Percentiles rank a stretch among this genome's conserved stretches.
phyloP scores from a whole-genome alignment of 2,797 vertebrate species.

The Poecilia wingei region DNA sequence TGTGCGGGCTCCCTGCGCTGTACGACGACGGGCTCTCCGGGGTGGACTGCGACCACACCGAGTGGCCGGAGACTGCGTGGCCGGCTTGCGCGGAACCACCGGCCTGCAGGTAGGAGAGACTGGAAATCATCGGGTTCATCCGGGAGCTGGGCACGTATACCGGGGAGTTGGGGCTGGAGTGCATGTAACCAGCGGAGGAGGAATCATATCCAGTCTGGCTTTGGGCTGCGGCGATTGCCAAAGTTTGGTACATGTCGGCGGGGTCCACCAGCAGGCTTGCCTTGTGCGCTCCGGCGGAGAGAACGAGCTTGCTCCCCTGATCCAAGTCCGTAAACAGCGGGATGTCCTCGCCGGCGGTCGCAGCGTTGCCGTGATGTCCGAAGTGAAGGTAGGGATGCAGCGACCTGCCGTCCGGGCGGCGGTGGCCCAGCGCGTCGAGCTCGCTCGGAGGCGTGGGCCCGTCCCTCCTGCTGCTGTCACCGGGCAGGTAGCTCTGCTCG shows the following conservation, averaged over 20 bases:
- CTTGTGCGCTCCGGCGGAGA: conserved; percentile 88
- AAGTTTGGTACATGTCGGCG: conserved; percentile 96
- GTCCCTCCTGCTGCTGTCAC: conserved; percentile 83
- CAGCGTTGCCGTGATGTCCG: conserved; percentile 84
- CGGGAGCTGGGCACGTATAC: conserved; percentile 95
- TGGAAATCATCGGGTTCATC: conserved; percentile 92
- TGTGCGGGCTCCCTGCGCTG: conserved; percentile 85
- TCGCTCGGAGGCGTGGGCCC: conserved; percentile 79
- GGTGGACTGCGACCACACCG: conserved; percentile 91
- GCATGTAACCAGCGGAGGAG: conserved; percentile 89
- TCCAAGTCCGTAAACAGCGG: conserved; percentile 95
- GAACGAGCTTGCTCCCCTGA: conserved; percentile 92
- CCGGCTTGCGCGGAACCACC: conserved; percentile 84
- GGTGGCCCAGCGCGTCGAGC: conserved; percentile 85
- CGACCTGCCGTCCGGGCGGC: conserved; percentile 82
- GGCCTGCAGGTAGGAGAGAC: conserved; percentile 90
- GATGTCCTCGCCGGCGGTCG: conserved; percentile 87
- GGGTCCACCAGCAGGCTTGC: conserved; percentile 86
- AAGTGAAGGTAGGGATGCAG: conserved; percentile 88
- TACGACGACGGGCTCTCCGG: conserved; percentile 93
- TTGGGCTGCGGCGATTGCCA: conserved; percentile 91
- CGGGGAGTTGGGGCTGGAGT: conserved; percentile 93
- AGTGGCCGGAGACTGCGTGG: conserved; percentile 87
- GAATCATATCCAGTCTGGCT: conserved; percentile 91
- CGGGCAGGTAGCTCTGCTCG: conserved; percentile 81